phyloP scores from a whole-genome alignment of 2,888 invertebrate species.

The Anthrax anthrax region DNA sequence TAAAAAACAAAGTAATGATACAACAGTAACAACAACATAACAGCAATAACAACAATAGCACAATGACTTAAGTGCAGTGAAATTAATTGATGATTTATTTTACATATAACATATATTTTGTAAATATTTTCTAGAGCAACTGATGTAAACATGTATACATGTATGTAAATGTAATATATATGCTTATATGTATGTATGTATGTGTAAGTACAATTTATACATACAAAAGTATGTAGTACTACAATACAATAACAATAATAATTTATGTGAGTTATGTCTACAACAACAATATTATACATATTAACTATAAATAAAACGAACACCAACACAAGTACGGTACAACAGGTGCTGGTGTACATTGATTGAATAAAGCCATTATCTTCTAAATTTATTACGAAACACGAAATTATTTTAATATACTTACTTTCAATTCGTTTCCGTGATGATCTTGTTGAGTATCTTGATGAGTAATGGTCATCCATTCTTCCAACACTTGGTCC shows the following conservation, averaged over 20 bases:
- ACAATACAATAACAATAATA: too few relatives aligned
- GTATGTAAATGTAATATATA: too few relatives aligned
- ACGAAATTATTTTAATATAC: slow-evolving; percentile 5
- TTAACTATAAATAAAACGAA: neutral
- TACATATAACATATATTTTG: too few relatives aligned
- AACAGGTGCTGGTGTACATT: neutral
- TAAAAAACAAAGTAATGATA: neutral
- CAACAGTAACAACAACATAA: neutral
- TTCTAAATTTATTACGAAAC: neutral
- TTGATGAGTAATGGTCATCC: slow-evolving; percentile 34
- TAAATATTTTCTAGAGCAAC: too few relatives aligned
- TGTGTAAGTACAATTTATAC: too few relatives aligned
- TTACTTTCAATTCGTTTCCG: slow-evolving; percentile 48
- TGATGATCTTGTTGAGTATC: slow-evolving; percentile 45
- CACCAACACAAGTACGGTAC: slow-evolving; percentile 1
- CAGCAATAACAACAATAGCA: neutral
- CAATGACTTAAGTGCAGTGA: too few relatives aligned
- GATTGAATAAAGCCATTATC: neutral
- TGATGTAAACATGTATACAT: too few relatives aligned
- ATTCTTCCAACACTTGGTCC: slow-evolving; percentile 24
- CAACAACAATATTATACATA: too few relatives aligned
- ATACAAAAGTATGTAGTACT: too few relatives aligned
- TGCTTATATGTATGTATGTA: too few relatives aligned
- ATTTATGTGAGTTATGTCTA: too few relatives aligned
- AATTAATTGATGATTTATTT: too few relatives aligned